A percentile compares a stretch with the other conserved stretches of the same genome.
phyloP scores from a whole-genome alignment of 2,888 invertebrate genomes.

The Atrina japonica region DNA sequence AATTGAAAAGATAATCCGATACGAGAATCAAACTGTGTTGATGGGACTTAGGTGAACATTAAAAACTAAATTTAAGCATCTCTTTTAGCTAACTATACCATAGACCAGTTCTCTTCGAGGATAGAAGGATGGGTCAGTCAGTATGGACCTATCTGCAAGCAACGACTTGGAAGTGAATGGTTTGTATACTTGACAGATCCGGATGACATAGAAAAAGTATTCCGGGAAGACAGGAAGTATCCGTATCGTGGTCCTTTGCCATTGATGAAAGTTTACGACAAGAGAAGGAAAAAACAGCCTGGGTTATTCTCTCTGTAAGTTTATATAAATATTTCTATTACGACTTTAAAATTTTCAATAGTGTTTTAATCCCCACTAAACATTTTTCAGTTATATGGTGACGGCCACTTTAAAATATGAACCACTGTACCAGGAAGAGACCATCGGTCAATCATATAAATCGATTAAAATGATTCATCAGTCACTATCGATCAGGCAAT shows the following conservation, averaged over 20 bases:
- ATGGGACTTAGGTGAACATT: too few relatives aligned
- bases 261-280: slow-evolving; percentile 14
- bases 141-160: slow-evolving; percentile 27
- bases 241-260: slow-evolving; percentile 25
- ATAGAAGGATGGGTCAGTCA: slow-evolving; percentile 9
- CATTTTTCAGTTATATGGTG: too few relatives aligned
- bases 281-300: slow-evolving; percentile 13
- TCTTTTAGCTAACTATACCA: slow-evolving; percentile 20
- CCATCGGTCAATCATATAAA: too few relatives aligned
- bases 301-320: slow-evolving; percentile 29
- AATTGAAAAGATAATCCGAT: too few relatives aligned
- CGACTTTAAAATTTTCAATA: too few relatives aligned
- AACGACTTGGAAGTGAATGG: slow-evolving; percentile 29
- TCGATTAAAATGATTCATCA: too few relatives aligned
- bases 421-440: background rate
- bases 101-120: slow-evolving; percentile 8
- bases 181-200: slow-evolving; percentile 37
- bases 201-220: slow-evolving; percentile 28
- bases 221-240: slow-evolving; percentile 30
- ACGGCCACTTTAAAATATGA: background rate
- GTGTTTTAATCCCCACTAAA: too few relatives aligned
- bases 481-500: too few relatives aligned
- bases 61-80: too few relatives aligned
- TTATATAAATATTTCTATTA: too few relatives aligned
- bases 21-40: too few relatives aligned